Base-by-base conservation (phyloP, 2,797 vertebrate genomes). In the Cuniculus paca region DNA sequence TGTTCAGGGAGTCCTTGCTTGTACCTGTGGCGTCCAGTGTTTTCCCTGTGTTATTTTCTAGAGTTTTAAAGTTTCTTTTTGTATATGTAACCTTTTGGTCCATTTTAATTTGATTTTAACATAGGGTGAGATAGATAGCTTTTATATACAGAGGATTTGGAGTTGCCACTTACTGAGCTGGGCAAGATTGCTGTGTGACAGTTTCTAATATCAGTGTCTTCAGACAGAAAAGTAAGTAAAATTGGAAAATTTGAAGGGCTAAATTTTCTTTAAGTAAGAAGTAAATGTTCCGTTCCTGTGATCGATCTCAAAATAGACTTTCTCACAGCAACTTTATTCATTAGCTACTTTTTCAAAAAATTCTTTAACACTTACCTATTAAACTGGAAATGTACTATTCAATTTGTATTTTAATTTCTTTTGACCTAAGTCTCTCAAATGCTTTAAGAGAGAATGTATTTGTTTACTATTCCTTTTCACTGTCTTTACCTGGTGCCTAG, bases 381-480 rank as follows among this genome's bases (percentile, higher is more conserved):
- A 31, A 92, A 13, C 70, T 83, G 60, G 42, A 94, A 82, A n/a
- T n/a, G 2, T 83, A 39, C 10, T 12, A 81, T 89, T 89, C 26
- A 82, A 8, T 58, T 77, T 88, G 28, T 84, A 52, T 56, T 81
- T 82, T 85, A n/a, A 34, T 78, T 86, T 93, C 14, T 45, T 24
- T 58, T 88, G 6, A 77, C 7, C 39, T 48, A 91, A 72, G 12
- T 52, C 48, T 75, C 68, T 93, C 80, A 72, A 91, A 45, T 60
- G 24, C 8, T 22, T 72, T 83, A 72, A 84, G 56, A 20, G 6
- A 48, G n/a, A 72, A 36, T 56, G 2, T 26, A 42, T 42, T 92
- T 94, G 54, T 6, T 83, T 14, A 52, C 86, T 94, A 65, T 90
- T 84, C 84, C 5, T 58, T 92, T 80, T 77, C 39, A 74, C 56